Evolutionary conservation across 2,888 invertebrate genomes (phyloP).

Genomic region (Rotaria magnacalcarata): DNA sequence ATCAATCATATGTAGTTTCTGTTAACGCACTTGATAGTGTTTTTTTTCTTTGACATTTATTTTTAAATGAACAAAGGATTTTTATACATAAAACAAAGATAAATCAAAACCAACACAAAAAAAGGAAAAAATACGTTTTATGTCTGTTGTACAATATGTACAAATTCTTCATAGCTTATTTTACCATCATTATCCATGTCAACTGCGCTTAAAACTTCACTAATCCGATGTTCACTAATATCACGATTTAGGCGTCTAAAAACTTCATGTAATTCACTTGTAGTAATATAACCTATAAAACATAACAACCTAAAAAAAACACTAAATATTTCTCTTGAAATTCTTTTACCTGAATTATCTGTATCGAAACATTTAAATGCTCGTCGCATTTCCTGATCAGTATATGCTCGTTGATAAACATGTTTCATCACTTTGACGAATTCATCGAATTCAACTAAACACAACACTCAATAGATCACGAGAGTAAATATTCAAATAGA

Average conservation of each 20-base stretch:
- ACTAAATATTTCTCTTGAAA: neutral
- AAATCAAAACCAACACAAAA: too few species aligned
- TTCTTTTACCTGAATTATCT: conserved; percentile 37
- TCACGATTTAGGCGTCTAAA: neutral
- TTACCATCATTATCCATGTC: conserved; percentile 19
- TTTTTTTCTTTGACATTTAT: too few species aligned
- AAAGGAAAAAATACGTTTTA: neutral
- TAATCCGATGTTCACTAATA: neutral
- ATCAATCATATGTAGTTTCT: too few species aligned
- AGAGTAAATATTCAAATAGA: neutral
- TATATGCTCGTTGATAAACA: conserved; percentile 40
- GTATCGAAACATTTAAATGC: conserved; percentile 43
- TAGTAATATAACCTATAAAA: conserved; percentile 10
- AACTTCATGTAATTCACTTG: conserved; percentile 30
- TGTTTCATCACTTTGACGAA: conserved; percentile 39
- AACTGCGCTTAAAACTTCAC: neutral
- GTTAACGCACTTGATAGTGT: too few species aligned
- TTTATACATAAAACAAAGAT: too few species aligned
- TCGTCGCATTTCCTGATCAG: conserved; percentile 38
- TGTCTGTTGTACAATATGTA: neutral
- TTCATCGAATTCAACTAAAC: conserved; percentile 44
- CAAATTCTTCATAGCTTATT: conserved; percentile 24
- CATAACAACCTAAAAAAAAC: neutral
- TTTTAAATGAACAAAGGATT: too few species aligned
- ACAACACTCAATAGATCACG: neutral